Evolutionary conservation across 30 jellyfish, hydroid and myxozoan genomes (phyloP).

Genomic region (Hydractinia echinata): DNA sequence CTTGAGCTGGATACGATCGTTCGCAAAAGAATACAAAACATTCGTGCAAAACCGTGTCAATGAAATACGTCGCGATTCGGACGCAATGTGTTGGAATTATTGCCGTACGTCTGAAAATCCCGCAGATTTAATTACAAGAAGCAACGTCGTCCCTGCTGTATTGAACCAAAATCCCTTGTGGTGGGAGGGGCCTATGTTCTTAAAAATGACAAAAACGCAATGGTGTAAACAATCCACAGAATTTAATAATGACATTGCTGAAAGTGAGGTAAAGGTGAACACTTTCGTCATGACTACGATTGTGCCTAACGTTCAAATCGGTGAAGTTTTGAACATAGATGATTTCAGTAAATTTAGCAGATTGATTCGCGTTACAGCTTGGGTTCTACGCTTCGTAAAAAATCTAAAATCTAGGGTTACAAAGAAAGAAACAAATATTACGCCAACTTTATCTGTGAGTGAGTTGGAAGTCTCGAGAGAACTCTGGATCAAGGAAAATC

Average conservation of each 20-base stretch:
- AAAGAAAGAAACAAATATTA: neutral
- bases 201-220: no score
- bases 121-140: no score
- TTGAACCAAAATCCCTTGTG: no score
- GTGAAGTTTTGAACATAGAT: neutral
- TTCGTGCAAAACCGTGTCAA: conserved; percentile 5
- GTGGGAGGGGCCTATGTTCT: no score
- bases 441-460: neutral
- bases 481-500: neutral
- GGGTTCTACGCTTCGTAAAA: neutral
- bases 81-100: no score
- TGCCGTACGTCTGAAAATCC: no score
- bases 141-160: no score
- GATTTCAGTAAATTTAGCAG: neutral
- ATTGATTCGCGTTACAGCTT: neutral
- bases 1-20: neutral
- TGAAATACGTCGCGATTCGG: neutral
- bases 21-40: conserved; percentile 3
- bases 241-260: no score
- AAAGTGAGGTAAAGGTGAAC: no score
- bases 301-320: no score
- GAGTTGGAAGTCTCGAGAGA: neutral
- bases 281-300: no score
- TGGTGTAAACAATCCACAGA: no score
- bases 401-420: neutral